A percentile compares a stretch with the other conserved stretches of the same genome.
Conservation (phyloP, 1,140 invertebrate species). For the Neoseiulus cucumeris region DNA sequence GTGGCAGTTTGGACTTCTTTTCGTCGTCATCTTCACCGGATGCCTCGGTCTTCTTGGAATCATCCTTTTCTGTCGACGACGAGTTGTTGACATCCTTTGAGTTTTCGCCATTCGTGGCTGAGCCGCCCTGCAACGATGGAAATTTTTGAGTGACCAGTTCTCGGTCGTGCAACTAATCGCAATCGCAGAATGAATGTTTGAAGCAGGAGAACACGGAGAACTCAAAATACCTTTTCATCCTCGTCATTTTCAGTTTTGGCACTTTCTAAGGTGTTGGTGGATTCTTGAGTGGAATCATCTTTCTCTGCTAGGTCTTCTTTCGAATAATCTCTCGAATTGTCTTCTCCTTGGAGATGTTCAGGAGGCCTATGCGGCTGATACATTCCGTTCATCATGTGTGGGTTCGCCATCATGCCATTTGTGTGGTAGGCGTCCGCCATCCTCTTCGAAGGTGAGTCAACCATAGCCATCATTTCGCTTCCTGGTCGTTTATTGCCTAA, state of each 20-base stretch:
- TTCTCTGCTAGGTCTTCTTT: neutral
- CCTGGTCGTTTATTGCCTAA: too few species aligned
- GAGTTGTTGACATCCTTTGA: constrained; percentile 28
- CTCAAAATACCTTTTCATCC: neutral
- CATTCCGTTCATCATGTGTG: too few species aligned
- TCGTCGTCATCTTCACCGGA: neutral
- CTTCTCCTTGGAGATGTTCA: too few species aligned
- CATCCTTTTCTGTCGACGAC: constrained; percentile 25
- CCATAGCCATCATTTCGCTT: too few species aligned
- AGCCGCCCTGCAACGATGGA: neutral
- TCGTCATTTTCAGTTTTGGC: constrained; percentile 4
- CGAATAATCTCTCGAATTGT: too few species aligned
- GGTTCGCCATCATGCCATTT: too few species aligned
- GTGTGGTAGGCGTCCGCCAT: too few species aligned
- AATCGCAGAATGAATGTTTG: too few species aligned
- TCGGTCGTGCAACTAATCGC: too few species aligned
- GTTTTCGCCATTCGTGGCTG: constrained; percentile 30
- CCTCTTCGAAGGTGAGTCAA: too few species aligned
- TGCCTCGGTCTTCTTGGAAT: neutral
- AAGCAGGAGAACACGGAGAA: too few species aligned
- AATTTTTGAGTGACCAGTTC: neutral
- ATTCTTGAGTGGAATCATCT: constrained; percentile 4
- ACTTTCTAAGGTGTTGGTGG: constrained; percentile 5
- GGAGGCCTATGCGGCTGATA: too few species aligned
- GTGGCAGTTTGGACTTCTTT: constrained; percentile 10